phyloP scores from a whole-genome alignment of 1,140 invertebrate species.

The Capitella teleta region DNA sequence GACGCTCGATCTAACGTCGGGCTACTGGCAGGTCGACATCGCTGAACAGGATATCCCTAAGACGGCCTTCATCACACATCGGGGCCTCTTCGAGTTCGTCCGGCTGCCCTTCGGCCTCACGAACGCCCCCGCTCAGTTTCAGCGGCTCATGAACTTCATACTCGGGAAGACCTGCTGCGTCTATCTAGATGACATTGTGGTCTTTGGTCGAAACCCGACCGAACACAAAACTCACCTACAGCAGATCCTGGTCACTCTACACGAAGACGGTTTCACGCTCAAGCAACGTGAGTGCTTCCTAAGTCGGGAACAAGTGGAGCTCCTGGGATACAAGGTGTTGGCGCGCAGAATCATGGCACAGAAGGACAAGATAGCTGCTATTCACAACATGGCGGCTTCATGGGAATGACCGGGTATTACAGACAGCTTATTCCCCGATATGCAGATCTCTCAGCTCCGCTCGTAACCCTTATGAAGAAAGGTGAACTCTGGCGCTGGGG shows the following conservation, averaged over 20 bases:
- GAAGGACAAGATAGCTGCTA: not conserved
- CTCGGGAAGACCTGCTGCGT: too few relatives aligned
- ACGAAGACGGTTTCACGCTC: slow-evolving; percentile 34
- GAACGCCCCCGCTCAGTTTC: slow-evolving; percentile 20
- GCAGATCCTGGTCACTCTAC: slow-evolving; percentile 30
- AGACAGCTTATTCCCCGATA: too few relatives aligned
- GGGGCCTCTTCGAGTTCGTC: slow-evolving; percentile 16
- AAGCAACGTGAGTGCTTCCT: slow-evolving; percentile 40
- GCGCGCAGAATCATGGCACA: slow-evolving; percentile 22
- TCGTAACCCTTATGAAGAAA: too few relatives aligned
- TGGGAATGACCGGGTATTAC: not conserved
- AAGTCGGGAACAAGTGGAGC: too few relatives aligned
- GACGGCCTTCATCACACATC: slow-evolving; percentile 22
- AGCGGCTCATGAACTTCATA: slow-evolving; percentile 20
- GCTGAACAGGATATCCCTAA: slow-evolving; percentile 24
- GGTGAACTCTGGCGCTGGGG: too few relatives aligned
- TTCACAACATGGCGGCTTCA: not conserved
- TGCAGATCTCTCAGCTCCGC: too few relatives aligned
- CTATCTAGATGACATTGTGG: too few relatives aligned
- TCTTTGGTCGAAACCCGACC: slow-evolving; percentile 21
- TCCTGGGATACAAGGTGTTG: slow-evolving; percentile 20
- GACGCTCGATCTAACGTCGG: slow-evolving; percentile 17
- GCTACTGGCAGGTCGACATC: slow-evolving; percentile 40
- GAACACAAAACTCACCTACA: slow-evolving; percentile 36
- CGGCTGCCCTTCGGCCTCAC: too few relatives aligned